Percentiles rank a stretch among this genome's conserved stretches.
Evolutionary conservation across 2,888 invertebrate species (phyloP).

Genomic region (Xestia rhomboidea): DNA sequence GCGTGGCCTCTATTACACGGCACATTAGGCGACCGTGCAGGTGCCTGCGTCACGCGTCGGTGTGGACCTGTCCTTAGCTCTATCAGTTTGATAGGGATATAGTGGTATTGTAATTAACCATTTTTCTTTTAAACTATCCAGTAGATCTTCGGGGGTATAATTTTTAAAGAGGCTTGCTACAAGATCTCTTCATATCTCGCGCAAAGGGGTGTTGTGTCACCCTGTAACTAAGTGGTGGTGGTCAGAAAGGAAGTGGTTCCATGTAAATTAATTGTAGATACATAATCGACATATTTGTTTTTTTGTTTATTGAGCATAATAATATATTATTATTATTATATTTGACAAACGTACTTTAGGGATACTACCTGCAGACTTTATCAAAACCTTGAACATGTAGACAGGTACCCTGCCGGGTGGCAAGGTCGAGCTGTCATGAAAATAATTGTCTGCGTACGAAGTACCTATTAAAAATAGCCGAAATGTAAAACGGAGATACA

Average conservation of each 20-base stretch:
- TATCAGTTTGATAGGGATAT: background rate
- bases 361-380: background rate
- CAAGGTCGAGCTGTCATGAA: slow-evolving; percentile 3
- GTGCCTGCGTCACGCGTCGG: background rate
- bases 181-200: background rate
- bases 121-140: background rate
- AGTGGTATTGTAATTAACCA: background rate
- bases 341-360: background rate
- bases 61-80: background rate
- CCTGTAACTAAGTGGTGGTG: background rate
- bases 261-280: background rate
- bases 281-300: background rate
- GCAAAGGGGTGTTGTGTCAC: background rate
- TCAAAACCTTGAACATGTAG: slow-evolving; percentile 9
- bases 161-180: background rate
- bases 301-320: background rate
- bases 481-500: background rate
- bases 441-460: slow-evolving; percentile 4
- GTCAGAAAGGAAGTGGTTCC: background rate
- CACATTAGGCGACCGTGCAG: slow-evolving; percentile 51
- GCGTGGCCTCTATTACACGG: slow-evolving; percentile 63
- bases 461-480: slow-evolving; percentile 6
- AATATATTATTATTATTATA: too few relatives aligned
- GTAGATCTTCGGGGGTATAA: background rate
- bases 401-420: background rate